A percentile compares a stretch with the other conserved stretches of the same genome.
These are phyloP conservation scores for Eumaeus atala DNA, from an alignment of 1,140 invertebrate genomes.

Conservation along the genomic window DNA sequence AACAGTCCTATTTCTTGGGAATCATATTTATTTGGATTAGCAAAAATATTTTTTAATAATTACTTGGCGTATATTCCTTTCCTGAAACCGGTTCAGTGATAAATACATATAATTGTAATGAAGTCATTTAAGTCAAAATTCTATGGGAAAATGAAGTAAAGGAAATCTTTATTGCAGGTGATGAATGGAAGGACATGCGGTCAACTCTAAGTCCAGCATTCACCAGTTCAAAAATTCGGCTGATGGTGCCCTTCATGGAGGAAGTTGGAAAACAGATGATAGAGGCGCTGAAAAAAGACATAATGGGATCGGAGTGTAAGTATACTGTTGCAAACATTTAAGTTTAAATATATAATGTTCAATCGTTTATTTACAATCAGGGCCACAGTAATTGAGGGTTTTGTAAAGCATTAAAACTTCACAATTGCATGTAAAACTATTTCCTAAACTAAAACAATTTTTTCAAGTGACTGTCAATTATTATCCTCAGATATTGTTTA, in stretches of 20 bases:
- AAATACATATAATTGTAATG: background rate
- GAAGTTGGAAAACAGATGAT: slow-evolving; percentile 49
- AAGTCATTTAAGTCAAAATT: background rate
- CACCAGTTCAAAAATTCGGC: slow-evolving; percentile 75
- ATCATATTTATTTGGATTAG: too few relatives aligned
- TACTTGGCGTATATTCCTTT: too few relatives aligned
- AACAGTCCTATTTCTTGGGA: too few relatives aligned
- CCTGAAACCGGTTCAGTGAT: too few relatives aligned
- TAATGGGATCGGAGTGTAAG: slow-evolving; percentile 31
- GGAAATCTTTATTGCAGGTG: slow-evolving; percentile 41
- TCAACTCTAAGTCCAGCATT: slow-evolving; percentile 75
- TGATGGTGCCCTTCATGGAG: slow-evolving; percentile 51
- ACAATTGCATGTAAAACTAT: too few relatives aligned
- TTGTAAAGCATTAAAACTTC: too few relatives aligned
- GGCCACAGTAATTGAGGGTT: too few relatives aligned
- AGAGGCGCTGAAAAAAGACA: slow-evolving; percentile 30
- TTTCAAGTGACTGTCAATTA: too few relatives aligned
- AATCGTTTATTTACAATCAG: background rate
- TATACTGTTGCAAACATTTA: slow-evolving; percentile 1
- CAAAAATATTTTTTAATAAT: too few relatives aligned
- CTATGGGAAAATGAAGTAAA: too few relatives aligned
- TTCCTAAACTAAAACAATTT: too few relatives aligned
- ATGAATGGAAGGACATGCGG: slow-evolving; percentile 76
- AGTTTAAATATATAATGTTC: background rate
- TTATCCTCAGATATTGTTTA: too few relatives aligned